Evolutionary conservation across 2,113 vertebrate genomes (phyloP), one percentile per base, ranked within the genome.

Genomic region (Brachypodius melanocephalos): DNA sequence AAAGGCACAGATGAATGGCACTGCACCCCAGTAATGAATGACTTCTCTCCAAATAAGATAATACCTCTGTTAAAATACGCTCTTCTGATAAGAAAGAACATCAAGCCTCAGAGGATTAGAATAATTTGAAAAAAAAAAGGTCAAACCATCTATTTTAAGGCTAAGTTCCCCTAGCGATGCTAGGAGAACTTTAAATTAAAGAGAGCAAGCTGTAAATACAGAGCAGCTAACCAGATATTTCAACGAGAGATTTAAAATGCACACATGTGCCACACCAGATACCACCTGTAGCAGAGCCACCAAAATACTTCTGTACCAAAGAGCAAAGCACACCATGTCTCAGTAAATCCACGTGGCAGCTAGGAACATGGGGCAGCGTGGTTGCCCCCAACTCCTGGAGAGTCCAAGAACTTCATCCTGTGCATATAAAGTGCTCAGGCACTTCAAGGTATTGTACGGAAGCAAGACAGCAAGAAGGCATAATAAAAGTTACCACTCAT

Each of bases 141-240:
- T 77, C 61, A 93, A 89, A 54, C 17, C 25, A n/a, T 87, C 77
- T 86, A 85, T 88, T 86, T 95, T 73, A 89, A 79, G 84, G 66
- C 46, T 82, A 62, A 90, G 59, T 72, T 96, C 67, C 65, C 93
- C 58, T 62, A 73, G 77, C 0, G 1, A 90, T 76, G 72, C 28
- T 43, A 73, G 80, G 59, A 36, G 51, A 89, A 82, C 52, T 80
- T 96, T 93, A 94, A 93, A 85, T 94, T 69, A 94, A 94, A 52
- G 49, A 73, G 55, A 87, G 43, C 9, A 78, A 75, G 52, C 72
- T 90, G 88, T 97, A 97, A 96, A 82, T 92, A 95, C 92, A 93
- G 83, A 89, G 52, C 59, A 90, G 67, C 59, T 84, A 91, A 38
- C 43, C 29, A 52, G 80, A 68, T 21, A 82, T 49, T 84, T 48